phyloP scores from a whole-genome alignment of 2,888 invertebrate species.

The Hyppa rectilinea region DNA sequence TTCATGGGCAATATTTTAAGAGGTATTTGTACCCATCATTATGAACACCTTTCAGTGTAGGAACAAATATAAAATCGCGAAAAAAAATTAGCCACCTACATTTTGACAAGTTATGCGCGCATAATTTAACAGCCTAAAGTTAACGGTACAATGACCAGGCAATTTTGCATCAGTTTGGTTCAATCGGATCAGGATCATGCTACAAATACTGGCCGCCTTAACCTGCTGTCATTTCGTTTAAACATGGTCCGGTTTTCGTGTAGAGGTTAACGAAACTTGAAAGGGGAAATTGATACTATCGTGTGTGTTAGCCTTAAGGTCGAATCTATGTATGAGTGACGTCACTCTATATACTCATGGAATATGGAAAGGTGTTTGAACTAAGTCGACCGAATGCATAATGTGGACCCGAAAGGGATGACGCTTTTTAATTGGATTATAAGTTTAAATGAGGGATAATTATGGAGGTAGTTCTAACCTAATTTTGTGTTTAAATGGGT shows the following conservation, averaged over 20 bases:
- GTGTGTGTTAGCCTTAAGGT: neutral
- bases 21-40: too few relatives aligned
- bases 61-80: too few relatives aligned
- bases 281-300: neutral
- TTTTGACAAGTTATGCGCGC: too few relatives aligned
- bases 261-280: neutral
- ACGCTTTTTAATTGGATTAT: slow-evolving; percentile 32
- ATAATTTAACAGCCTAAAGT: too few relatives aligned
- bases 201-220: neutral
- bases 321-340: slow-evolving; percentile 20
- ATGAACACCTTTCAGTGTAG: too few relatives aligned
- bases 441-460: slow-evolving; percentile 44
- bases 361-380: slow-evolving; percentile 30
- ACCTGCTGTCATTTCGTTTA: neutral
- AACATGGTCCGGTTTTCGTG: neutral
- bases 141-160: too few relatives aligned
- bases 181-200: too few relatives aligned
- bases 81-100: too few relatives aligned
- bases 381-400: slow-evolving; percentile 30
- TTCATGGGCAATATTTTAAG: too few relatives aligned
- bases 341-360: neutral
- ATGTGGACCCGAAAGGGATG: slow-evolving; percentile 21
- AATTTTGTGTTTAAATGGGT: slow-evolving; percentile 29
- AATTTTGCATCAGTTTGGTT: too few relatives aligned
- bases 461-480: slow-evolving; percentile 27